Conservation (phyloP, 2,797 vertebrate genomes). For the Otolemur crassicaudatus region DNA sequence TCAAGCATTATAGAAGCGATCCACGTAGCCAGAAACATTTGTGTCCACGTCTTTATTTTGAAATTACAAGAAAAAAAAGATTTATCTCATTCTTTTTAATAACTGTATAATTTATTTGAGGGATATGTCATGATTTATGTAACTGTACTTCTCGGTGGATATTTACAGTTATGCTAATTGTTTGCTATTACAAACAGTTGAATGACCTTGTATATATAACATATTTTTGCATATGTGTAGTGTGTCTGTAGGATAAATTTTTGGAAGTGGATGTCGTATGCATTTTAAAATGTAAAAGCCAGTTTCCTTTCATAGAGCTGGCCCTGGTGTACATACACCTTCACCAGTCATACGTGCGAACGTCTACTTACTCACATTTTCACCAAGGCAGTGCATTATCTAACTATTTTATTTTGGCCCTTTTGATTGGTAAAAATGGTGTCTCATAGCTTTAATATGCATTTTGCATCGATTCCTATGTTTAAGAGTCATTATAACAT, state of each 20-base stretch:
- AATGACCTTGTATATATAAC: not conserved
- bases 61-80: not conserved
- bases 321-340: not conserved
- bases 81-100: constrained; percentile 38
- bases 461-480: not conserved
- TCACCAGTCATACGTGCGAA: not conserved
- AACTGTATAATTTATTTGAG: constrained; percentile 7
- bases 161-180: not conserved
- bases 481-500: constrained; percentile 28
- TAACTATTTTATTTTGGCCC: constrained; percentile 42
- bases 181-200: constrained; percentile 41
- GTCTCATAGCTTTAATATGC: not conserved
- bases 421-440: not conserved
- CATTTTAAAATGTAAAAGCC: not conserved
- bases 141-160: not conserved
- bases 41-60: too few relatives aligned
- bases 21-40: too few relatives aligned
- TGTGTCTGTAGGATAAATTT: not conserved
- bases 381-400: not conserved
- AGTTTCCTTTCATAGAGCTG: not conserved
- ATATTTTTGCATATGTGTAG: not conserved
- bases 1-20: not conserved
- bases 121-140: not conserved
- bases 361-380: not conserved
- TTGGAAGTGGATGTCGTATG: not conserved